phyloP scores from a whole-genome alignment of 2,113 vertebrate species.

The Cyprinodon tularosa region DNA sequence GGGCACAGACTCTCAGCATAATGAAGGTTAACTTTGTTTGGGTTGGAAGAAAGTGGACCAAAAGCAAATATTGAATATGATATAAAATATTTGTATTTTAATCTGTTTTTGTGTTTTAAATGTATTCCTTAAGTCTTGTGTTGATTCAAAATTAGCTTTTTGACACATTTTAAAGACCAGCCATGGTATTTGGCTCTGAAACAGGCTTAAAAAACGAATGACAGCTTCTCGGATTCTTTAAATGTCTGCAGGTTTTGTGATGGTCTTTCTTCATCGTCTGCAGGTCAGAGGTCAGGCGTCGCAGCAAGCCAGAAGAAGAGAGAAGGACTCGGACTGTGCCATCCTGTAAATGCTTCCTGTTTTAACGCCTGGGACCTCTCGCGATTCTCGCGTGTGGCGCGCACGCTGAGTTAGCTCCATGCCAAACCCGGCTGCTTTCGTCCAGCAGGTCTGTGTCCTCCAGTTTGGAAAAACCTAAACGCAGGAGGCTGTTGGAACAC shows the following conservation, averaged over 20 bases:
- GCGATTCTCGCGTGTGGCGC: not conserved
- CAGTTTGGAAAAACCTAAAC: constrained; percentile 14
- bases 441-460: constrained; percentile 16
- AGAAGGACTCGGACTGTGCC: constrained; percentile 85
- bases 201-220: no score
- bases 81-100: no score
- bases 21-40: no score
- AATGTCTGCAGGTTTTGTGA: not conserved
- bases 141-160: no score
- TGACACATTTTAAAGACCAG: no score
- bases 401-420: constrained; percentile 30
- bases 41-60: no score
- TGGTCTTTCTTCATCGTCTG: constrained; percentile 4
- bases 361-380: not conserved
- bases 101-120: no score
- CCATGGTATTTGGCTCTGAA: no score
- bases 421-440: constrained; percentile 60
- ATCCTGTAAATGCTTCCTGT: constrained; percentile 66
- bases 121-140: no score
- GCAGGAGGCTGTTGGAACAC: not conserved
- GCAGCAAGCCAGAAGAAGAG: constrained; percentile 77
- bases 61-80: no score
- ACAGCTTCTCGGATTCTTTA: no score
- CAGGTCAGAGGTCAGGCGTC: constrained; percentile 82
- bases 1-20: no score